A percentile compares a stretch with the other conserved stretches of the same genome.
Evolutionary conservation across 2,797 vertebrate genomes (phyloP).

Genomic region (Coregonus ussuriensis): DNA sequence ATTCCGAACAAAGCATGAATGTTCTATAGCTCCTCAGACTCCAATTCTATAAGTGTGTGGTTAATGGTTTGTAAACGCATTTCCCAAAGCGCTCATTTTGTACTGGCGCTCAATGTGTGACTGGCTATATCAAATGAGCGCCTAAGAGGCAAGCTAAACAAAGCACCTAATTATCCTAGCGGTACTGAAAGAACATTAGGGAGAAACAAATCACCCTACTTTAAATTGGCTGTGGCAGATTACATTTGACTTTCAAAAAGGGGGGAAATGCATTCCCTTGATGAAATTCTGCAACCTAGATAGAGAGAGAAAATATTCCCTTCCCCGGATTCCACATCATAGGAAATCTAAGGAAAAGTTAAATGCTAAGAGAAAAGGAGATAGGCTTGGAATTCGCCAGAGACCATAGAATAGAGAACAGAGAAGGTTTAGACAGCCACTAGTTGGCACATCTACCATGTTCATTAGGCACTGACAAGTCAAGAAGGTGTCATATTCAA

Average conservation of each 20-base stretch:
- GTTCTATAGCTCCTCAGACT: neutral
- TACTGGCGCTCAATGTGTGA: neutral
- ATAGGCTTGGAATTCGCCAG: too few species aligned
- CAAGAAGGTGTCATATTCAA: neutral
- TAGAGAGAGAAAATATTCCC: conserved; percentile 3
- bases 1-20: neutral
- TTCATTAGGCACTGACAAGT: neutral
- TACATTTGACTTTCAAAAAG: conserved; percentile 49
- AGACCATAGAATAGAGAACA: too few species aligned
- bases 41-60: conserved; percentile 8
- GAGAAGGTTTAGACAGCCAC: too few species aligned
- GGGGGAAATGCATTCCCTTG: conserved; percentile 53
- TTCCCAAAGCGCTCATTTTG: conserved; percentile 2
- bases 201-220: conserved; percentile 22
- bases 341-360: neutral
- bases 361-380: too few species aligned
- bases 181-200: conserved; percentile 22
- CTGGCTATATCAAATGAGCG: neutral
- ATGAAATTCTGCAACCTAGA: conserved; percentile 49
- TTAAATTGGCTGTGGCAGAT: conserved; percentile 56
- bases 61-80: neutral
- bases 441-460: neutral
- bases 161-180: conserved; percentile 42
- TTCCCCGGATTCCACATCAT: neutral
- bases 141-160: neutral